Evolutionary conservation across 2,113 vertebrate species (phyloP).

Genomic region (Columbina picui): DNA sequence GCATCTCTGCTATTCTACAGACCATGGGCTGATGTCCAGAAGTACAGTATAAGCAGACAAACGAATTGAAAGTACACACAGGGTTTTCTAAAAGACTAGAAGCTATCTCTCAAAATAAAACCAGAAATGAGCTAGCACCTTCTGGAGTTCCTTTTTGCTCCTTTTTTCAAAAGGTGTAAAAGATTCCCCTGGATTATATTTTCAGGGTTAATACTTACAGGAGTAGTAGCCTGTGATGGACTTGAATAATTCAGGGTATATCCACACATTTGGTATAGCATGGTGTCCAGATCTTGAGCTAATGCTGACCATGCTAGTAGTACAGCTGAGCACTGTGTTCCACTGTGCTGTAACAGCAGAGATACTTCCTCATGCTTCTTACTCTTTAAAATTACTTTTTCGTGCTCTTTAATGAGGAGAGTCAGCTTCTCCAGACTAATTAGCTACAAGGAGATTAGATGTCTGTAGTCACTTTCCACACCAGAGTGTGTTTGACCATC

Average conservation of each 20-base stretch:
- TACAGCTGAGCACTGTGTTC: not conserved
- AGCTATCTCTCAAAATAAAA: not conserved
- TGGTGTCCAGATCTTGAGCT: not conserved
- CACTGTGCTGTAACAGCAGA: not conserved
- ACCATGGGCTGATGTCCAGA: not conserved
- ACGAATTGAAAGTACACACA: not conserved
- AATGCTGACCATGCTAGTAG: accelerated
- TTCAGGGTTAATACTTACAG: not conserved
- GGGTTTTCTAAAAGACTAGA: not conserved
- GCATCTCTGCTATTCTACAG: not conserved
- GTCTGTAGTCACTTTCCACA: not conserved
- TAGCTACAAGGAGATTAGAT: not conserved
- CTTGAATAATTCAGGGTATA: not conserved
- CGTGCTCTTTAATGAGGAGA: not conserved
- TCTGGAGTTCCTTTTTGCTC: not conserved
- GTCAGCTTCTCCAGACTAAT: not conserved
- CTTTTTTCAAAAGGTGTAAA: not conserved
- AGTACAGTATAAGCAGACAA: not conserved
- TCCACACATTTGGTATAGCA: accelerated
- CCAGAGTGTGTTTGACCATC: not conserved
- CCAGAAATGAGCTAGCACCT: not conserved
- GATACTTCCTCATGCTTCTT: not conserved
- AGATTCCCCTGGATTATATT: not conserved
- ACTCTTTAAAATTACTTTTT: not conserved
- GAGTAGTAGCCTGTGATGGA: not conserved